Conservation (phyloP, 2,797 vertebrate genomes). For the Gymnopithys bicolor region DNA sequence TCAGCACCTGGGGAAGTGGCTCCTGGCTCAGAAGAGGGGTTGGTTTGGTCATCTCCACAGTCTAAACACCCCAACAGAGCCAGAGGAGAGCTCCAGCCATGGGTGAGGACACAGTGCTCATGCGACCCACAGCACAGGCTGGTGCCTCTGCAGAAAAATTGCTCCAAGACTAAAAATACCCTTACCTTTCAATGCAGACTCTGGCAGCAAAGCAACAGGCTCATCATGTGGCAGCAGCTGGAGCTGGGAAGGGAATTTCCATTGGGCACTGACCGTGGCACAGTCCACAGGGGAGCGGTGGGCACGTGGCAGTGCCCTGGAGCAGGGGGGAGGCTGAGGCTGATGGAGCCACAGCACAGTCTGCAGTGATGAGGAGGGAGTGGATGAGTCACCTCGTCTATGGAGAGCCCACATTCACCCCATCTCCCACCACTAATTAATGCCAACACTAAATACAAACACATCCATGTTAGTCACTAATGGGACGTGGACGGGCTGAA, state of each 20-base stretch:
- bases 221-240: background rate
- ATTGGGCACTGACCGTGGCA: background rate
- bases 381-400: slow-evolving; percentile 4
- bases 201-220: background rate
- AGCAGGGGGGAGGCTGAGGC: background rate
- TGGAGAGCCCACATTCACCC: background rate
- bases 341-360: background rate
- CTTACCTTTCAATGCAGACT: background rate
- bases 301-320: background rate
- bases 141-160: background rate
- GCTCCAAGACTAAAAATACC: background rate
- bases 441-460: slow-evolving; percentile 13
- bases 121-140: accelerated
- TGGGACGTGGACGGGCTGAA: background rate
- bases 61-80: accelerated
- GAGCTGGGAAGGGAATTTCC: background rate
- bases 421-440: slow-evolving; percentile 15
- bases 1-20: background rate
- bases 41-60: background rate
- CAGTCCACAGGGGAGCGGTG: accelerated
- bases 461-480: background rate
- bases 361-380: background rate
- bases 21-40: background rate
- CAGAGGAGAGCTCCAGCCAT: accelerated
- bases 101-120: background rate